Evolutionary conservation across 2,113 vertebrate genomes (phyloP).

Genomic region (Corydoras maculifer): DNA sequence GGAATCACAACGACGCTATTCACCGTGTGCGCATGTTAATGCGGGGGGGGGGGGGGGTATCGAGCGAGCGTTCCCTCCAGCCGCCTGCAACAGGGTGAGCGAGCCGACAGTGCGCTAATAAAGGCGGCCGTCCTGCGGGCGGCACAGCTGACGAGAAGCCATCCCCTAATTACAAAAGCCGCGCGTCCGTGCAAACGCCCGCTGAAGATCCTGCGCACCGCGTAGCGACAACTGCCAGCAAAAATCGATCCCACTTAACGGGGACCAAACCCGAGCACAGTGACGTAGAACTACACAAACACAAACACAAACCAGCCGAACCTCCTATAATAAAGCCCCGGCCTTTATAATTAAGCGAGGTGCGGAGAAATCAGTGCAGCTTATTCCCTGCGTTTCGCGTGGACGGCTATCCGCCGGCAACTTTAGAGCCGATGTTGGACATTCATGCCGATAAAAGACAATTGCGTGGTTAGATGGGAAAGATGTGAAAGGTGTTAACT

Average conservation of each 20-base stretch:
- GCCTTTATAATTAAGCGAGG: too few relatives aligned
- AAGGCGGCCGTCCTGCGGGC: not conserved
- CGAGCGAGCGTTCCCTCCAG: not conserved
- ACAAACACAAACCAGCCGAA: not conserved
- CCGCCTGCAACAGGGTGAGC: conserved; percentile 61
- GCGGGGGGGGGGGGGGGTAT: not conserved
- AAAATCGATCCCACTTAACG: too few relatives aligned
- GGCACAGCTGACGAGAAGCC: too few relatives aligned
- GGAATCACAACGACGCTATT: conserved; percentile 39
- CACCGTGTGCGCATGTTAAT: conserved; percentile 18
- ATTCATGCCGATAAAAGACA: not conserved
- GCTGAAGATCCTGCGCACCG: too few relatives aligned
- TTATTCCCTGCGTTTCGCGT: too few relatives aligned
- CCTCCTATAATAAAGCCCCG: too few relatives aligned
- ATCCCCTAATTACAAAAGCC: too few relatives aligned
- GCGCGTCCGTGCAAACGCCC: too few relatives aligned
- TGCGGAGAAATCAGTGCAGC: too few relatives aligned
- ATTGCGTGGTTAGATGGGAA: not conserved
- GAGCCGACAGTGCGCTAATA: conserved; percentile 14
- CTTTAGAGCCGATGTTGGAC: conserved; percentile 4
- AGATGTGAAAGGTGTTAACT: conserved; percentile 44
- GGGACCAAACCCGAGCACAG: too few relatives aligned
- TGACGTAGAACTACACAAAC: too few relatives aligned
- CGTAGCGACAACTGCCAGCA: too few relatives aligned
- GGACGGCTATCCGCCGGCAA: not conserved